Percentiles rank a stretch among this genome's conserved stretches.
These are phyloP conservation scores for Eristalis arbustorum DNA, from an alignment of 2,888 invertebrate species.

Conservation along the genomic window DNA sequence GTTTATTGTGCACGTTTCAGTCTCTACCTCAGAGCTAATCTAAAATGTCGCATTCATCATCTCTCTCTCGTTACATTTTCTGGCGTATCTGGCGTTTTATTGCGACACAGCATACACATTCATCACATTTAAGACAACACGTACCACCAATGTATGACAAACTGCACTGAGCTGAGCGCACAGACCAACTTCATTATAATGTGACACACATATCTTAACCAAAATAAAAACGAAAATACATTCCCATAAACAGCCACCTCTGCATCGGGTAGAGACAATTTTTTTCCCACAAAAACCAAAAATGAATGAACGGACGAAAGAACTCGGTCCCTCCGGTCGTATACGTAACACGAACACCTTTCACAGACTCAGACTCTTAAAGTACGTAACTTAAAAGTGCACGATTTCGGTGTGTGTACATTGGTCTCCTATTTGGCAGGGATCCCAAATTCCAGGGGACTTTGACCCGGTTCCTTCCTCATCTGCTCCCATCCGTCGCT, in stretches of 20 bases:
- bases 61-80: background rate
- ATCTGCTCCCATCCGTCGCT: background rate
- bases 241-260: conserved; percentile 12
- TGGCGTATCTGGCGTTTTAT: background rate
- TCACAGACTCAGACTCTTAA: conserved; percentile 6
- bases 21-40: background rate
- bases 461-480: conserved; percentile 61
- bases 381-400: conserved; percentile 28
- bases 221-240: conserved; percentile 1
- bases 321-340: conserved; percentile 18
- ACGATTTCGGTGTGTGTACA: conserved; percentile 37
- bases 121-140: background rate
- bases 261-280: conserved; percentile 10
- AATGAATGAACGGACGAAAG: background rate
- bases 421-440: conserved; percentile 53
- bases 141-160: background rate
- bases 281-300: conserved; percentile 8
- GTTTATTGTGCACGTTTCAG: background rate
- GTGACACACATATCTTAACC: background rate
- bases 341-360: conserved; percentile 29
- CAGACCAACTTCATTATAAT: conserved; percentile 26
- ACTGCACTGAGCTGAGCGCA: conserved; percentile 30
- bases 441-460: conserved; percentile 61
- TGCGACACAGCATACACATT: background rate
- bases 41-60: background rate